Conservation (phyloP, 2,797 vertebrate species). For the Sebastolobus alascanus region DNA sequence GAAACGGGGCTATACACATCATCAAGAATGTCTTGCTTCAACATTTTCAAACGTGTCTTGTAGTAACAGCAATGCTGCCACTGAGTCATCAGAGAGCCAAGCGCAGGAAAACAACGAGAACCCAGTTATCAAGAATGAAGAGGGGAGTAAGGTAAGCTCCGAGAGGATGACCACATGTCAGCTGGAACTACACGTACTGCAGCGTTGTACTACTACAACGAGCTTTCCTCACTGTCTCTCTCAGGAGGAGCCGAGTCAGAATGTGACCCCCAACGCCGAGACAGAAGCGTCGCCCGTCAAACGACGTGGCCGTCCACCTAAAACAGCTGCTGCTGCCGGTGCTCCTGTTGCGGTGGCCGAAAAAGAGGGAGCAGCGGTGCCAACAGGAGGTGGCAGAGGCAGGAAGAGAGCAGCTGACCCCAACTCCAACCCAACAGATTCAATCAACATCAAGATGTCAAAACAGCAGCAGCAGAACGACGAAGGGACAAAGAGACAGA, state of each 20-base stretch:
- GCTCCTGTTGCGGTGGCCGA: slow-evolving; percentile 66
- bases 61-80: slow-evolving; percentile 90
- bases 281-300: slow-evolving; percentile 87
- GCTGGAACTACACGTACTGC: neutral
- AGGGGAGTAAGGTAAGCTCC: slow-evolving; percentile 82
- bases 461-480: slow-evolving; percentile 96
- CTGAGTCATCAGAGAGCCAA: slow-evolving; percentile 90
- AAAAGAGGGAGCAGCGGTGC: slow-evolving; percentile 84
- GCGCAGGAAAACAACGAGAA: slow-evolving; percentile 98
- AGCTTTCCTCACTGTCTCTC: neutral
- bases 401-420: slow-evolving; percentile 92
- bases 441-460: slow-evolving; percentile 94
- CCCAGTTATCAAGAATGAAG: slow-evolving; percentile 91
- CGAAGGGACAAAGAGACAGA: slow-evolving; percentile 93
- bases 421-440: slow-evolving; percentile 85
- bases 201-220: neutral
- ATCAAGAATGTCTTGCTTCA: neutral
- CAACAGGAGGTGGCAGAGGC: slow-evolving; percentile 87
- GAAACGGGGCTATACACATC: neutral
- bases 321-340: slow-evolving; percentile 78
- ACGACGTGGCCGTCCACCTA: slow-evolving; percentile 95
- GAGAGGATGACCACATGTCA: fast-evolving
- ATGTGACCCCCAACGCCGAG: slow-evolving; percentile 86
- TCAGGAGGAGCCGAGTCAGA: slow-evolving; percentile 91
- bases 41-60: slow-evolving; percentile 10